Conservation (phyloP, 2,797 vertebrate species). For the Odontamblyopus lacepedii region DNA sequence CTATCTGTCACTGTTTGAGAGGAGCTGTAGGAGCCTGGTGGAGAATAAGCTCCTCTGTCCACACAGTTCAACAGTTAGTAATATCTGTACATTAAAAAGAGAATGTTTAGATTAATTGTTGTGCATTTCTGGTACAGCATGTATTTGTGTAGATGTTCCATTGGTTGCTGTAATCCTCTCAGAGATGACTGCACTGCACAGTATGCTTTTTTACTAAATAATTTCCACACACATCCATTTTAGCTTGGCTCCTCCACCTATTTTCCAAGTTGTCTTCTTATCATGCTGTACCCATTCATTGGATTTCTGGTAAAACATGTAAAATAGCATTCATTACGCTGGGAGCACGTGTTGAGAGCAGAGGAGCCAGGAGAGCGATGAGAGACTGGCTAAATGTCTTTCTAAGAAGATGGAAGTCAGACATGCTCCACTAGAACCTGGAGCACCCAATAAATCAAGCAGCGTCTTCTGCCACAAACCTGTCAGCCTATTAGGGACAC, state of each 20-base stretch:
- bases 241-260: constrained; percentile 3
- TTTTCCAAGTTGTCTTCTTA: constrained; percentile 1
- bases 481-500: constrained; percentile 73
- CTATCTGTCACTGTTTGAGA: no score
- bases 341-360: constrained; percentile 15
- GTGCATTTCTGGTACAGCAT: no score
- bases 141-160: no score
- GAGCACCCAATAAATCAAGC: constrained; percentile 75
- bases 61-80: no score
- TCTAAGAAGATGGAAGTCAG: constrained; percentile 61
- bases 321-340: constrained; percentile 3
- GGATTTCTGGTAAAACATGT: constrained; percentile 1
- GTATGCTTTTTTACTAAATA: neutral
- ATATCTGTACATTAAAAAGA: no score
- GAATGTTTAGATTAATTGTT: no score
- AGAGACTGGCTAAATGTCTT: constrained; percentile 48
- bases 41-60: no score
- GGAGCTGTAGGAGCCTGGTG: no score
- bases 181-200: neutral
- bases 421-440: constrained; percentile 65
- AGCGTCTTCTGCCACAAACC: constrained; percentile 68
- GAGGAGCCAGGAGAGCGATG: constrained; percentile 31
- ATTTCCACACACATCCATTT: neutral
- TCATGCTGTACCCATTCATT: constrained; percentile 6
- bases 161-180: neutral